Evolutionary conservation across 2,797 vertebrate genomes (phyloP).

Genomic region (Sebastes nivosus): DNA sequence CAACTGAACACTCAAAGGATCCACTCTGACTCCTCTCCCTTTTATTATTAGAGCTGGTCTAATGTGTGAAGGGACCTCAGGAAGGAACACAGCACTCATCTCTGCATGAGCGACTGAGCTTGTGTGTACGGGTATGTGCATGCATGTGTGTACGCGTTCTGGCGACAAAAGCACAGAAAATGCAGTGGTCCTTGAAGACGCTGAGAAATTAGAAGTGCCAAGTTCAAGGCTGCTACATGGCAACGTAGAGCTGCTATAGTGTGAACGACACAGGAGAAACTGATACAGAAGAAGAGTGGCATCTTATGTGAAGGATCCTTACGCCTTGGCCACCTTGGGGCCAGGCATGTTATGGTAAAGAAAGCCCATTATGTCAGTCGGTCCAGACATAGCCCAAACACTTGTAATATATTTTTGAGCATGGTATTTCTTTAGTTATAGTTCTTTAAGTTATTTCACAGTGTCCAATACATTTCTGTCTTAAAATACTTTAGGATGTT

Average conservation of each 20-base stretch:
- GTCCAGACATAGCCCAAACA: neutral
- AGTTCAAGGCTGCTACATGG: constrained; percentile 28
- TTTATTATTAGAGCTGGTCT: constrained; percentile 82
- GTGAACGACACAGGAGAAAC: constrained; percentile 22
- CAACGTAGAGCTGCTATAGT: constrained; percentile 4
- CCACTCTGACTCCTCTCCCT: constrained; percentile 77
- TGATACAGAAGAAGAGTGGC: constrained; percentile 24
- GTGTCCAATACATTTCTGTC: neutral
- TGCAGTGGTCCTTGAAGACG: constrained; percentile 55
- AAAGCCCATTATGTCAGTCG: neutral
- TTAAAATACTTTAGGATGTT: neutral
- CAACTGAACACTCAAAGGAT: constrained; percentile 80
- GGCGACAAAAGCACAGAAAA: constrained; percentile 32
- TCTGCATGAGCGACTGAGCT: constrained; percentile 44
- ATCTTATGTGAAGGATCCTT: constrained; percentile 23
- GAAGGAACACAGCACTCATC: constrained; percentile 73
- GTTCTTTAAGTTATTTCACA: neutral
- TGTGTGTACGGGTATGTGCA: constrained; percentile 35
- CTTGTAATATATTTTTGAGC: neutral
- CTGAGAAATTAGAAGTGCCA: constrained; percentile 36
- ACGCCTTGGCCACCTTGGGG: neutral
- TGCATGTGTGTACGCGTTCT: constrained; percentile 7
- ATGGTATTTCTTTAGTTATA: neutral
- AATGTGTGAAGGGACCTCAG: constrained; percentile 79
- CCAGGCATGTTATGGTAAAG: neutral